A percentile compares a stretch with the other conserved stretches of the same genome.
Conservation (phyloP, 1,140 invertebrate genomes). For the Gerris buenoi region DNA sequence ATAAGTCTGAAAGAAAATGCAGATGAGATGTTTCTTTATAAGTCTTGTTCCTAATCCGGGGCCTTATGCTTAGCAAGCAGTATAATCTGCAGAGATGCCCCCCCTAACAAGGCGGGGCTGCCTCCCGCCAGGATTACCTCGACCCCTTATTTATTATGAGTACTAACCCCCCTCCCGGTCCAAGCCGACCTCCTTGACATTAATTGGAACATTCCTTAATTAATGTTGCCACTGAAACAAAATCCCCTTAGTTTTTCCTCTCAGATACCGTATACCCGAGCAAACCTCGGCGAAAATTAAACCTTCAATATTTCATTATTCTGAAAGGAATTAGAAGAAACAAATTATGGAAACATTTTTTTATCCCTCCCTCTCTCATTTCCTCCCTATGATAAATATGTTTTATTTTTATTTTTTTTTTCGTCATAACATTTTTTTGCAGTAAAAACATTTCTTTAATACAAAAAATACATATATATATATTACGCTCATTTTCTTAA, state of each 20-base stretch:
- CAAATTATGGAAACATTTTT: no score
- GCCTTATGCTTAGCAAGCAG: background rate
- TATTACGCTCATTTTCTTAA: no score
- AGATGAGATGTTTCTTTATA: background rate
- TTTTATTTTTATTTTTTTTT: no score
- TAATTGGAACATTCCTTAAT: background rate
- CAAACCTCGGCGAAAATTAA: background rate
- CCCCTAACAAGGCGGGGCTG: background rate
- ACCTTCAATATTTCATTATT: no score
- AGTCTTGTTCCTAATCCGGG: background rate
- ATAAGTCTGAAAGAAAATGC: background rate
- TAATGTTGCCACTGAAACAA: background rate
- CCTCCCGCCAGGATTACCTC: background rate
- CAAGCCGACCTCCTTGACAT: background rate
- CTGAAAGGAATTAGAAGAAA: no score
- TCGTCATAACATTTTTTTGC: no score
- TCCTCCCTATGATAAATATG: no score
- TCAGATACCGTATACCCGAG: no score
- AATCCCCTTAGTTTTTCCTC: no score
- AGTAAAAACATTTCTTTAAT: no score
- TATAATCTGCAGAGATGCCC: background rate
- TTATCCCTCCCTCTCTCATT: no score
- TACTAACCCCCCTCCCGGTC: background rate
- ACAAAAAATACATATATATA: no score
- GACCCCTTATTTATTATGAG: background rate